Conservation (phyloP, 2,113 vertebrate genomes). For the Neolamprologus tretocephalus region DNA sequence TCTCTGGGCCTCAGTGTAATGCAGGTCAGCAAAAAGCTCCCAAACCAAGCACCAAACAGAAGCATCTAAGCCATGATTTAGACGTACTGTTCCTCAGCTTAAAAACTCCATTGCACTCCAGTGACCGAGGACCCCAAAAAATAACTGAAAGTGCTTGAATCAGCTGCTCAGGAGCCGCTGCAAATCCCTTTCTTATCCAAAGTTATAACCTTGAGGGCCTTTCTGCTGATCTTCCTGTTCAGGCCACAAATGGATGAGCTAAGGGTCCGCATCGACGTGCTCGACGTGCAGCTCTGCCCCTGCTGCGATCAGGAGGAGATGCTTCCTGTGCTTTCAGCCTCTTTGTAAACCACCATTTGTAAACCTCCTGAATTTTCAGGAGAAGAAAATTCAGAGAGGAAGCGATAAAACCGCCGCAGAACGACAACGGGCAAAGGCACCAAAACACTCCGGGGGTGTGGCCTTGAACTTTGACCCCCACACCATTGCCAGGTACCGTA, state of each 20-base stretch:
- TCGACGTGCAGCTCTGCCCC: constrained; percentile 37
- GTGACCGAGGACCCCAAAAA: background rate
- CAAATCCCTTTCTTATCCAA: constrained; percentile 49
- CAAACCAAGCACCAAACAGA: background rate
- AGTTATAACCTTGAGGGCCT: constrained; percentile 46
- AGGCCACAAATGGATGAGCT: constrained; percentile 38
- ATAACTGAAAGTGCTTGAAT: constrained; percentile 49
- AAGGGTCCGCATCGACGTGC: constrained; percentile 45
- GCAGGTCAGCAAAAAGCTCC: background rate
- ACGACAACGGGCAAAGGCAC: constrained; percentile 8
- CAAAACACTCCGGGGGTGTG: background rate
- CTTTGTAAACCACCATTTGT: constrained; percentile 4
- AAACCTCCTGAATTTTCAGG: too few species aligned
- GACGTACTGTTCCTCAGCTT: background rate
- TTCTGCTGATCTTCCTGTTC: constrained; percentile 50
- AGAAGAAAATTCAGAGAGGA: background rate
- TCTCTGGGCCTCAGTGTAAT: background rate
- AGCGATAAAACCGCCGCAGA: background rate
- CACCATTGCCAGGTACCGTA: background rate
- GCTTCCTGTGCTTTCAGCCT: constrained; percentile 31
- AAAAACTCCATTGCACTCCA: background rate
- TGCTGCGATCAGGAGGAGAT: background rate
- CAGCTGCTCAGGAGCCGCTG: constrained; percentile 31
- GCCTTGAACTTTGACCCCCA: constrained; percentile 42
- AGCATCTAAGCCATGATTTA: background rate